Conservation (phyloP, 2,113 vertebrate genomes). For the Hystrix brachyura region DNA sequence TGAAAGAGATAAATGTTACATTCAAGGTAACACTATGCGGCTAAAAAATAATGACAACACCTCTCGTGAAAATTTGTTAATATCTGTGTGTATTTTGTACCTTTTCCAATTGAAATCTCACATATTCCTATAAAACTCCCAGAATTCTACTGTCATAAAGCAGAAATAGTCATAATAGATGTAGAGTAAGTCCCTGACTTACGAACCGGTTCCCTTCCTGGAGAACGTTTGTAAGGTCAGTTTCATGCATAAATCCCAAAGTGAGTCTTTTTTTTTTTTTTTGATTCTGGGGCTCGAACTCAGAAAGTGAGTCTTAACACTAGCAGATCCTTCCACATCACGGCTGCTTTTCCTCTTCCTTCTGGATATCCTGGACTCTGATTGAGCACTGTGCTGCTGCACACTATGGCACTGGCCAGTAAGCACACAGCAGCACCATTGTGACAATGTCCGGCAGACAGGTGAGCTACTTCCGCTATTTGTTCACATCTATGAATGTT, state of each 20-base stretch:
- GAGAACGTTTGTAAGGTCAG: neutral
- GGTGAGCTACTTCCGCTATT: neutral
- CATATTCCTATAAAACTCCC: neutral
- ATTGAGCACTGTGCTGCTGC: neutral
- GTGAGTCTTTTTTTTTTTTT: no score
- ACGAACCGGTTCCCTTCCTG: neutral
- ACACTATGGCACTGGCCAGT: neutral
- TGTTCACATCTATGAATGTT: neutral
- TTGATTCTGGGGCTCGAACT: no score
- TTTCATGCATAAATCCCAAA: neutral
- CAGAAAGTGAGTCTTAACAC: neutral
- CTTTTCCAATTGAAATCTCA: neutral
- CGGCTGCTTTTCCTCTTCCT: neutral
- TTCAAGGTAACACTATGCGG: neutral
- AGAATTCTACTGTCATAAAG: neutral
- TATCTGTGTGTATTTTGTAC: neutral
- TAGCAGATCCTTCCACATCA: neutral
- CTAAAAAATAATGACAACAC: neutral
- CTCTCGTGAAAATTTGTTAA: neutral
- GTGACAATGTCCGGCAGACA: neutral
- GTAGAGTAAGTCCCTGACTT: neutral
- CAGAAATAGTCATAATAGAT: neutral
- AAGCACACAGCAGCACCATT: neutral
- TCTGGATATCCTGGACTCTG: neutral
- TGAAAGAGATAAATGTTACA: constrained; percentile 19